phyloP scores from a whole-genome alignment of 2,888 invertebrate species.

The Coenonympha arcania region DNA sequence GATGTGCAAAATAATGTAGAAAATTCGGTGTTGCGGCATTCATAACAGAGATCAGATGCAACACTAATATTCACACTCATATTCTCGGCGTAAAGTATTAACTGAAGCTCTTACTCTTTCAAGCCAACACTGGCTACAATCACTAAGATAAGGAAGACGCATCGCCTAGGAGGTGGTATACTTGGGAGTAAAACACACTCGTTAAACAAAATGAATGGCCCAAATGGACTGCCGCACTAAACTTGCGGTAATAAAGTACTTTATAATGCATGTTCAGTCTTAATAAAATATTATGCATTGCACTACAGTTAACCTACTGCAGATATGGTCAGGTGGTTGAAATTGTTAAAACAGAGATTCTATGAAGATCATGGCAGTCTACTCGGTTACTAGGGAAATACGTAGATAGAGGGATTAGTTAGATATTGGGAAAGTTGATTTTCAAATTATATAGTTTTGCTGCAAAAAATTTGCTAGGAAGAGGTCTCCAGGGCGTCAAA shows the following conservation, averaged over 20 bases:
- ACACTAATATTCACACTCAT: neutral
- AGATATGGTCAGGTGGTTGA: too few relatives aligned
- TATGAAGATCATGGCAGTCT: too few relatives aligned
- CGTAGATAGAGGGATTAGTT: too few relatives aligned
- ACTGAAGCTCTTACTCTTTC: neutral
- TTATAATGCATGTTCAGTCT: neutral
- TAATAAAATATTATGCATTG: neutral
- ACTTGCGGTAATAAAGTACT: conserved; percentile 4
- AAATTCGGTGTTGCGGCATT: too few relatives aligned
- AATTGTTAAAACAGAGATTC: too few relatives aligned
- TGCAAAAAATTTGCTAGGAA: too few relatives aligned
- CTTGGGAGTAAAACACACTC: conserved; percentile 8
- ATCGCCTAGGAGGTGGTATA: conserved; percentile 6
- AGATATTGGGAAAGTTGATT: too few relatives aligned
- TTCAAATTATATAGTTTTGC: too few relatives aligned
- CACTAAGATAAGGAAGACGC: conserved; percentile 10
- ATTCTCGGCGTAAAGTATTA: neutral
- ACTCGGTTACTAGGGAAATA: too few relatives aligned
- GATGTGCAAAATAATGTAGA: too few relatives aligned
- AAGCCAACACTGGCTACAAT: conserved; percentile 5
- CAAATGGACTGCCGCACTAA: conserved; percentile 6
- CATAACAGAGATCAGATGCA: neutral
- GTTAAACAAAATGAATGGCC: conserved; percentile 12
- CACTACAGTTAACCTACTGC: neutral
- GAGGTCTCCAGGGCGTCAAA: too few relatives aligned